Percentiles rank a stretch among this genome's conserved stretches.
phyloP scores from a whole-genome alignment of 2,888 invertebrate species.

The Cephus runcator region DNA sequence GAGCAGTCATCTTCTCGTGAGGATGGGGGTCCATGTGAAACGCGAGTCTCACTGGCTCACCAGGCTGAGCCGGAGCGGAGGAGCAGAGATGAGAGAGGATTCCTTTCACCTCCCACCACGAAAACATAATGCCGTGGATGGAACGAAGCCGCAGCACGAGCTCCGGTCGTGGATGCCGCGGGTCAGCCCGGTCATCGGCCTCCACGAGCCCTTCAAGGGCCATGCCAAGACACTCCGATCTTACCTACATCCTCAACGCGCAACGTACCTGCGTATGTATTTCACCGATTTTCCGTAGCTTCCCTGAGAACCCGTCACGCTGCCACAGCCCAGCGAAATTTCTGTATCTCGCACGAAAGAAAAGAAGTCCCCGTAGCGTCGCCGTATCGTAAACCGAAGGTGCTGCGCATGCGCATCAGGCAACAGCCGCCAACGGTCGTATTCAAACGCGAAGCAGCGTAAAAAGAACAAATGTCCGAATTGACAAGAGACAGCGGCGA shows the following conservation, averaged over 20 bases:
- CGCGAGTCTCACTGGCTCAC: constrained; percentile 7
- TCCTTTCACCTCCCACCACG: constrained; percentile 35
- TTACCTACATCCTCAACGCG: not conserved
- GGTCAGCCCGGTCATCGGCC: constrained; percentile 62
- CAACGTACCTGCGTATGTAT: not conserved
- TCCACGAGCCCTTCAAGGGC: constrained; percentile 25
- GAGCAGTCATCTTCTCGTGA: not conserved
- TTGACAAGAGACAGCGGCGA: not conserved
- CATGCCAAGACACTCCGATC: not conserved
- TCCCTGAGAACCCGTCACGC: not conserved
- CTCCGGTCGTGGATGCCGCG: constrained; percentile 34
- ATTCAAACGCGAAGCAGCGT: not conserved
- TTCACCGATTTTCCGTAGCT: not conserved
- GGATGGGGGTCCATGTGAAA: constrained; percentile 10
- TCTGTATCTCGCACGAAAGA: not conserved
- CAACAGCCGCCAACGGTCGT: not conserved
- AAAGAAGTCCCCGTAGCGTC: not conserved
- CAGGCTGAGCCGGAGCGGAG: not conserved
- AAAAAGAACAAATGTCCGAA: not conserved
- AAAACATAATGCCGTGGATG: constrained; percentile 19
- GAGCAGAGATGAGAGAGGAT: constrained; percentile 24
- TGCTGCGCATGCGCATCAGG: not conserved
- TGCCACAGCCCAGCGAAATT: not conserved
- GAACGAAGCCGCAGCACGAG: constrained; percentile 28
- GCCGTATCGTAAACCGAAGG: not conserved